Conservation (phyloP, 2,888 invertebrate species). For the Stenchaetothrips biformis region DNA sequence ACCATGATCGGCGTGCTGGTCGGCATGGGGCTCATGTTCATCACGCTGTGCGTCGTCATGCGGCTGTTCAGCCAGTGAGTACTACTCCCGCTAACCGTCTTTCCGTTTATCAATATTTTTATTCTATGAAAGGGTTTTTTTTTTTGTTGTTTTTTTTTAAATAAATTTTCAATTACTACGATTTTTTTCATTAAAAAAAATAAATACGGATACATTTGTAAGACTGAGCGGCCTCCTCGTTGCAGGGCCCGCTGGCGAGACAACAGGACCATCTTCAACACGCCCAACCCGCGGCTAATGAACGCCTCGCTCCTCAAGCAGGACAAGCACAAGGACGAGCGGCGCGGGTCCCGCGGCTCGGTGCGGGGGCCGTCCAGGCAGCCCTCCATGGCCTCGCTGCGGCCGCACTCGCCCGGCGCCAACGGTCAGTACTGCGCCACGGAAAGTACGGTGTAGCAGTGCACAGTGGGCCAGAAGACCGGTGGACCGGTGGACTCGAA, state of each 20-base stretch:
- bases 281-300: constrained; percentile 89
- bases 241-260: constrained; percentile 86
- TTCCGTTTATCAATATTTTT: too few relatives aligned
- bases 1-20: constrained; percentile 87
- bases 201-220: not conserved
- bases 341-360: constrained; percentile 74
- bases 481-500: too few relatives aligned
- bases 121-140: too few relatives aligned
- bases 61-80: constrained; percentile 50
- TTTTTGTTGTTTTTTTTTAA: too few relatives aligned
- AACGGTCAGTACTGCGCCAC: not conserved
- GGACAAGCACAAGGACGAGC: constrained; percentile 72
- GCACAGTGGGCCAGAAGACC: too few relatives aligned
- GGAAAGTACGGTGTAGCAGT: too few relatives aligned
- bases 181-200: not conserved
- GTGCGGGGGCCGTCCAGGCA: constrained; percentile 76
- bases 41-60: constrained; percentile 87
- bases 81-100: not conserved
- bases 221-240: constrained; percentile 18
- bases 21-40: constrained; percentile 88
- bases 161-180: too few relatives aligned
- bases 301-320: constrained; percentile 80
- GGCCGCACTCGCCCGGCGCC: constrained; percentile 69
- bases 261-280: constrained; percentile 89
- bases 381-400: constrained; percentile 77